Evolutionary conservation across 1,140 invertebrate genomes (phyloP).

Genomic region (Caenorhabditis briggsae): DNA sequence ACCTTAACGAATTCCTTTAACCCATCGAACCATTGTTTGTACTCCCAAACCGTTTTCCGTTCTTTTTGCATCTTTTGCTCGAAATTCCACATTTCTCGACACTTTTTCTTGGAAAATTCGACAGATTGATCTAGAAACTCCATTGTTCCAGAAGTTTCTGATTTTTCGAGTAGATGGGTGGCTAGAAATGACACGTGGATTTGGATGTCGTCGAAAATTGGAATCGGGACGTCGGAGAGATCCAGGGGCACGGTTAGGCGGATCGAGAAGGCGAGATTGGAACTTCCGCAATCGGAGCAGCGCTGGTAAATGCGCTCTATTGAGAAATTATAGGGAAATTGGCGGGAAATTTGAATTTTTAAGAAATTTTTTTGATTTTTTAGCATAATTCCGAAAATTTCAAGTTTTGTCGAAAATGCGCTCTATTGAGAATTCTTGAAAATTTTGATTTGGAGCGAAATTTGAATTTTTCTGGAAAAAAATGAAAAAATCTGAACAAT

Average conservation of each 20-base stretch:
- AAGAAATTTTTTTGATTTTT: too few species aligned
- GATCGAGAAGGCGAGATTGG: not conserved
- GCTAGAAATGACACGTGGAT: slow-evolving; percentile 32
- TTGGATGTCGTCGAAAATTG: not conserved
- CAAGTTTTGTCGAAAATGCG: not conserved
- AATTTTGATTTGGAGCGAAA: too few species aligned
- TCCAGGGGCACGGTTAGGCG: not conserved
- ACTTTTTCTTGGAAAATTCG: not conserved
- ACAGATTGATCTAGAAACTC: not conserved
- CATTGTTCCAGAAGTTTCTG: not conserved
- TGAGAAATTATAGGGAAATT: not conserved
- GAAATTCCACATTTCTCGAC: slow-evolving; percentile 16
- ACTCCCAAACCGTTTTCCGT: not conserved
- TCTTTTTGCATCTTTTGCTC: not conserved
- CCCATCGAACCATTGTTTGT: slow-evolving; percentile 6
- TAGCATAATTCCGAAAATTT: too few species aligned
- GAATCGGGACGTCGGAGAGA: not conserved
- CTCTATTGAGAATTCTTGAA: too few species aligned
- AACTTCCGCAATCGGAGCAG: not conserved
- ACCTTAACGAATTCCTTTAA: not conserved
- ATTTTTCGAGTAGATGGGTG: not conserved
- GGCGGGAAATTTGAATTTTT: too few species aligned
- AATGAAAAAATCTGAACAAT: too few species aligned
- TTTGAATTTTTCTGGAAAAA: too few species aligned
- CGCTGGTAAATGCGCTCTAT: slow-evolving; percentile 2